Evolutionary conservation across 2,113 vertebrate species (phyloP).

Genomic region (Prionailurus viverrinus): DNA sequence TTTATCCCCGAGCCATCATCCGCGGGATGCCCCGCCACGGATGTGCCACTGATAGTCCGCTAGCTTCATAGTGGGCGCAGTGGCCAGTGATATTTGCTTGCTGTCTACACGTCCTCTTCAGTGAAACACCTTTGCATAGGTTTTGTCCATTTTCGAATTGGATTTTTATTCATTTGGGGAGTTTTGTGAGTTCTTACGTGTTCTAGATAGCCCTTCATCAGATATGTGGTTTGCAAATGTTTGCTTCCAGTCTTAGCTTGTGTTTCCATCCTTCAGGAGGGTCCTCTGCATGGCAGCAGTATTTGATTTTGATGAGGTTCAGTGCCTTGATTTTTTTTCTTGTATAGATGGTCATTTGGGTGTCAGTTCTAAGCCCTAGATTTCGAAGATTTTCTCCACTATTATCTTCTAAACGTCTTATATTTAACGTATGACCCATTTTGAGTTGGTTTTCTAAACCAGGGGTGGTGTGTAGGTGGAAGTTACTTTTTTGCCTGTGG

Average conservation of each 20-base stretch:
- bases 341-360: not conserved
- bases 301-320: not conserved
- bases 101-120: not conserved
- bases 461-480: not conserved
- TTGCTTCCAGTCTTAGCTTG: not conserved
- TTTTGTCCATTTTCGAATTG: not conserved
- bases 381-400: not conserved
- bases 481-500: not conserved
- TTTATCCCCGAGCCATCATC: not conserved
- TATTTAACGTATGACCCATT: not conserved
- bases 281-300: not conserved
- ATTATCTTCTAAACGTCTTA: not conserved
- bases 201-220: not conserved
- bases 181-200: not conserved
- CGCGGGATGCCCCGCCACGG: not conserved
- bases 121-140: not conserved
- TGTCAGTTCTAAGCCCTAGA: not conserved
- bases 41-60: fast-evolving
- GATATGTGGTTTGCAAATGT: not conserved
- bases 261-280: too few species aligned
- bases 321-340: not conserved
- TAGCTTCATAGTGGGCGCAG: not conserved
- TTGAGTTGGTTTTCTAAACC: not conserved
- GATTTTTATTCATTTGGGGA: not conserved
- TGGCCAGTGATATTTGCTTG: not conserved